A percentile compares a stretch with the other conserved stretches of the same genome.
Evolutionary conservation across 2,113 vertebrate species (phyloP).

Genomic region (Perca schrenkii): DNA sequence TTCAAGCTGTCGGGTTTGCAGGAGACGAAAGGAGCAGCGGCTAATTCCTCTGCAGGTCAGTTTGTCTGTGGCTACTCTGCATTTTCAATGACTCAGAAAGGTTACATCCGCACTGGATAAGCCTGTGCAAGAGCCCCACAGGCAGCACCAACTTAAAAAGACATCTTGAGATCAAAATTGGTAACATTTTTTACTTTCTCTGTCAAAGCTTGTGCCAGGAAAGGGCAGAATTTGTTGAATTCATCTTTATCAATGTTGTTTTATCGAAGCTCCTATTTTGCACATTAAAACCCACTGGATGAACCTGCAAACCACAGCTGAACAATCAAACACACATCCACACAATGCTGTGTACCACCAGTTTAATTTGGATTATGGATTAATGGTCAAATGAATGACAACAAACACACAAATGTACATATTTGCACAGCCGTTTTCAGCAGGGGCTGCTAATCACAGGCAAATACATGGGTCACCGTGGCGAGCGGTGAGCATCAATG

Average conservation of each 20-base stretch:
- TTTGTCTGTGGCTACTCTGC: slow-evolving; percentile 70
- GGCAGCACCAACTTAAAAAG: not conserved
- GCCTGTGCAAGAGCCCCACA: slow-evolving; percentile 17
- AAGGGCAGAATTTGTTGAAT: not conserved
- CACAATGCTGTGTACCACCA: slow-evolving; percentile 64
- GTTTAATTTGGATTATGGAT: slow-evolving; percentile 76
- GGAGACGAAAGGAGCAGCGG: slow-evolving; percentile 76
- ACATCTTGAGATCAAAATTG: slow-evolving; percentile 2
- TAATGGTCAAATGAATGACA: slow-evolving; percentile 73
- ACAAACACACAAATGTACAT: slow-evolving; percentile 75
- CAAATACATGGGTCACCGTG: slow-evolving; percentile 72
- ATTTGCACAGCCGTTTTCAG: slow-evolving; percentile 78
- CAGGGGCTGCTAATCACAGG: slow-evolving; percentile 67
- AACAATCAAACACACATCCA: slow-evolving; percentile 69
- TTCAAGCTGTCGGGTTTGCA: slow-evolving; percentile 83
- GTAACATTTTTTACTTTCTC: not conserved
- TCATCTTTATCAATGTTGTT: slow-evolving; percentile 19
- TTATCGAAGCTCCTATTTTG: slow-evolving; percentile 35
- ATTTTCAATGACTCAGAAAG: slow-evolving; percentile 80
- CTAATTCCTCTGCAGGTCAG: slow-evolving; percentile 84
- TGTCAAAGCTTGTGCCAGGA: not conserved
- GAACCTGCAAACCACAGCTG: slow-evolving; percentile 66
- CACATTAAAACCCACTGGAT: slow-evolving; percentile 51
- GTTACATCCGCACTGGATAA: slow-evolving; percentile 71
- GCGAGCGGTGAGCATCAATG: slow-evolving; percentile 28